These are phyloP conservation scores for Australoheros scitulus DNA, from an alignment of 2,113 vertebrate genomes.

Conservation along the genomic window DNA sequence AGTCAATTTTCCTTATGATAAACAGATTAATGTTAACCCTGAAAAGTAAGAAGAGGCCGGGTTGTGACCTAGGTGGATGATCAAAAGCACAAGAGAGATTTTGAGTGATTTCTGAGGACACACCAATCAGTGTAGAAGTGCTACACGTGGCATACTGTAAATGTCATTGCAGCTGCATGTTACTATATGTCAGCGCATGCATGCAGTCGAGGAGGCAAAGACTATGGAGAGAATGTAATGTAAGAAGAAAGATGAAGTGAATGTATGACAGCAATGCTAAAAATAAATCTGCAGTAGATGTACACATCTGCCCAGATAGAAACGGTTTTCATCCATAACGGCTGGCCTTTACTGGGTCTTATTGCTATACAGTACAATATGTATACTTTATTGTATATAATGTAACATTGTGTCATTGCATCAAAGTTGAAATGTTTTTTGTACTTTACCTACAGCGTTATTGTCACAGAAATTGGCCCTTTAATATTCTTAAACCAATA, in stretches of 20 bases:
- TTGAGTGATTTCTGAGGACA: constrained; percentile 25
- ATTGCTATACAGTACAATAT: background rate
- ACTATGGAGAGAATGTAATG: background rate
- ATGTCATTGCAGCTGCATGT: constrained; percentile 20
- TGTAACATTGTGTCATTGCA: background rate
- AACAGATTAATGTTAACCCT: constrained; percentile 2
- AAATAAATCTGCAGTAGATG: background rate
- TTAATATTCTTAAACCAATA: background rate
- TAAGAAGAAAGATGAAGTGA: background rate
- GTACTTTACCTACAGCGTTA: background rate
- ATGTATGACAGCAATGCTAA: constrained; percentile 4
- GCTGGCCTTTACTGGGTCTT: background rate
- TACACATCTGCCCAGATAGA: background rate
- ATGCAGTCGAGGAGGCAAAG: background rate
- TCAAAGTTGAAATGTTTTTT: background rate
- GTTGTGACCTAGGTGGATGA: constrained; percentile 11
- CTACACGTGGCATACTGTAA: constrained; percentile 14
- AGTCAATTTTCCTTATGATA: background rate
- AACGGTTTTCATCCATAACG: background rate
- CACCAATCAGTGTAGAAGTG: constrained; percentile 24
- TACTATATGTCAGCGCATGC: background rate
- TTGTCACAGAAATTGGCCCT: background rate
- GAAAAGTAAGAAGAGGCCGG: background rate
- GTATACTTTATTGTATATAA: background rate
- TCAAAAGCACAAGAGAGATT: constrained; percentile 1